Base-by-base conservation (phyloP, 2,888 invertebrate species). In the Cataglyphis altisquamis region DNA sequence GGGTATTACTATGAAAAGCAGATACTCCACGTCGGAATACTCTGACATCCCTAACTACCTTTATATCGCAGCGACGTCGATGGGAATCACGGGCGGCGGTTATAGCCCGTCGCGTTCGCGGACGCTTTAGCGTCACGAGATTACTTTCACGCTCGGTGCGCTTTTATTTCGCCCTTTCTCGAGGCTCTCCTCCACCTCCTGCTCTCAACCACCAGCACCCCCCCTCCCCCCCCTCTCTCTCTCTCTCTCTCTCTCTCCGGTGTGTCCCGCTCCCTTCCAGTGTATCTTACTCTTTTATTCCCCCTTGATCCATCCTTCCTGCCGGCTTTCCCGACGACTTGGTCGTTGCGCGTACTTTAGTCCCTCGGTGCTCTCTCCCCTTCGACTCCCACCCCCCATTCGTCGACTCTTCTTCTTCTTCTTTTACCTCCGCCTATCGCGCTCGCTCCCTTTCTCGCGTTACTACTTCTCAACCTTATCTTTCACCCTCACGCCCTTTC, bases 111-210 rank as follows among this genome's bases (percentile, higher is more conserved):
- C 72, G 72, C 72, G 60, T 78, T 78, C 72, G 78, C 60, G 72
- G 45, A 36, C 72, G 78, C 75, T 72, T 78, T 70, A 70, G 72
- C 78, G 57, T 78, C 78, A 72, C 78, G 78, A 78, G 78, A 78
- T 78, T 78, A 78, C 78, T 78, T 78, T 78, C 78, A 78, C 78
- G 78, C 78, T 78, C 32, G 78, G 73, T 60, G 78, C 72, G 72
- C 73, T 72, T 78, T 78, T 78, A 78, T 78, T 78, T 78, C 78
- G 36, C 41, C 72, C 72, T 72, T 70, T 45, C 72, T 72, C 78
- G 21, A 57, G 70, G 21, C 25, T 48, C 5, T 48, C 48, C 18
- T 48, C 48, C 21, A 41, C 29, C 12, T 18, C 10, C 55, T 48
- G 6, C 21, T 55, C 29, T 12, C 55, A 15, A 4, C 39, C 68